Evolutionary conservation across 2,113 vertebrate genomes (phyloP).

Genomic region (Seriola aureovittata): DNA sequence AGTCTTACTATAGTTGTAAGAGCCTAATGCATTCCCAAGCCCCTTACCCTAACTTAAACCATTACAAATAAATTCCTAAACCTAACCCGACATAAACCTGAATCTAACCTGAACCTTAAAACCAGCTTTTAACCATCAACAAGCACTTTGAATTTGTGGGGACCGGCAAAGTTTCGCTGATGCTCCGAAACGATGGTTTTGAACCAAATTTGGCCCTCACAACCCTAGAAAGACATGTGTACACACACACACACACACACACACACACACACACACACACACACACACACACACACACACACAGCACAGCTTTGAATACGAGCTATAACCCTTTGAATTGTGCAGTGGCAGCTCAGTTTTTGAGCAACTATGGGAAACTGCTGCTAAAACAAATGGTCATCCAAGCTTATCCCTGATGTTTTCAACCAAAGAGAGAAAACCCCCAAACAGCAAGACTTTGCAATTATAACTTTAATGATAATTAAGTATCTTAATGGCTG

Average conservation of each 20-base stretch:
- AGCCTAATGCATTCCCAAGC: too few species aligned
- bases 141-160: not conserved
- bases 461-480: slow-evolving; percentile 46
- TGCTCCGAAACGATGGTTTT: not conserved
- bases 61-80: too few species aligned
- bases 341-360: not conserved
- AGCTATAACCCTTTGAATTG: not conserved
- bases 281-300: not conserved
- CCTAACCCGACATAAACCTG: too few species aligned
- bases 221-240: not conserved
- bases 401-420: not conserved
- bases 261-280: slow-evolving; percentile 2
- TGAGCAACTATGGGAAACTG: not conserved
- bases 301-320: not conserved
- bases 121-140: not conserved
- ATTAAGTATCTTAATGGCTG: slow-evolving; percentile 14
- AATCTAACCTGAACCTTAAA: too few species aligned
- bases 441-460: not conserved
- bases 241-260: not conserved
- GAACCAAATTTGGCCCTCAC: not conserved
- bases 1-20: too few species aligned
- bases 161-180: too few species aligned
- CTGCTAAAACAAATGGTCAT: slow-evolving; percentile 2
- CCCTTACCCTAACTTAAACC: too few species aligned
- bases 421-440: not conserved